Percentiles rank a stretch among this genome's conserved stretches.
Conservation (phyloP, 2,888 invertebrate genomes). For the Rhorus exstirpatorius region DNA sequence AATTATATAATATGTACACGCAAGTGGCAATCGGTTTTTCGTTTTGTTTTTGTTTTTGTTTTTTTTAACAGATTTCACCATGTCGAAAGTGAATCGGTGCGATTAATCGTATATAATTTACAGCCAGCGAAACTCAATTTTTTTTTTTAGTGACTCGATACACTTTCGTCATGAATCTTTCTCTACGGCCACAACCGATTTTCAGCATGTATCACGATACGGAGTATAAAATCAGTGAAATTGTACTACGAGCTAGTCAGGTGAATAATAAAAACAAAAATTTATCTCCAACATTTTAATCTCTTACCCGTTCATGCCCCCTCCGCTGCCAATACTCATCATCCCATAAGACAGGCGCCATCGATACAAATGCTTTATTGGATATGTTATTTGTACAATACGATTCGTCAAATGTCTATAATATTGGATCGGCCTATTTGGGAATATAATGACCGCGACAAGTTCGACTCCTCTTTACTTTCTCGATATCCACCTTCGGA, state of each 20-base stretch:
- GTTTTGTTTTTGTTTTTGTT: conserved; percentile 35
- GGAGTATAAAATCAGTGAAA: conserved; percentile 69
- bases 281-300: conserved; percentile 62
- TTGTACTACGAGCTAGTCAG: conserved; percentile 75
- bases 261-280: conserved; percentile 71
- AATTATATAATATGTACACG: conserved; percentile 60
- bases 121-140: conserved; percentile 69
- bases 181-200: conserved; percentile 59
- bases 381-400: conserved; percentile 4
- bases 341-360: not conserved
- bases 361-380: conserved; percentile 40
- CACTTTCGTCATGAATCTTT: conserved; percentile 49
- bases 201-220: conserved; percentile 60
- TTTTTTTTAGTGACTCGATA: conserved; percentile 42
- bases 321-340: not conserved
- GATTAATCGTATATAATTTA: conserved; percentile 60
- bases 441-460: conserved; percentile 89
- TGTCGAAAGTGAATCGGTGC: conserved; percentile 24
- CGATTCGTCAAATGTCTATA: not conserved
- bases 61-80: conserved; percentile 23
- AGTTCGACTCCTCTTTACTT: conserved; percentile 88
- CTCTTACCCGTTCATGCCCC: not conserved
- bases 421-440: conserved; percentile 9
- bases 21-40: conserved; percentile 37
- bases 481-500: conserved; percentile 92